Conservation (phyloP, 2,113 vertebrate species). For the Circaetus cinerascens region DNA sequence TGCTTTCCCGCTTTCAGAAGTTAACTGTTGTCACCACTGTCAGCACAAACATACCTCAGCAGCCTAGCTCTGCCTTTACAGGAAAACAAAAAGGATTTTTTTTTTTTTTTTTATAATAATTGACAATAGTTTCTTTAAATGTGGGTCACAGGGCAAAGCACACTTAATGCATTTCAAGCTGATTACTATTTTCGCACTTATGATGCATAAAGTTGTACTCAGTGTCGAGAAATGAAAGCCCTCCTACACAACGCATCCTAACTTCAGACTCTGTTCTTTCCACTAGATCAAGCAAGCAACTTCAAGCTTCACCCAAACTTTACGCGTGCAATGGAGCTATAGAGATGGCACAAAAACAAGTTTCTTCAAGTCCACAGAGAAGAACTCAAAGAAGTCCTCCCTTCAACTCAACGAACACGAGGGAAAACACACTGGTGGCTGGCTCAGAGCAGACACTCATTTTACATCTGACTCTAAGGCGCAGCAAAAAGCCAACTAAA, state of each 20-base stretch:
- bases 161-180: neutral
- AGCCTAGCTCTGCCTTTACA: conserved; percentile 51
- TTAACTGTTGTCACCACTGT: neutral
- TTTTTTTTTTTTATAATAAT: conserved; percentile 31
- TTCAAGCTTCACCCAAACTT: conserved; percentile 33
- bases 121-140: conserved; percentile 54
- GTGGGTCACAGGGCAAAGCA: conserved; percentile 50
- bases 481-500: conserved; percentile 66
- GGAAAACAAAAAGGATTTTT: conserved; percentile 15
- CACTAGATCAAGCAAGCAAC: conserved; percentile 44
- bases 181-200: conserved; percentile 50
- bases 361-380: conserved; percentile 59
- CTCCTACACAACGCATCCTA: conserved; percentile 46
- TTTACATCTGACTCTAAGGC: conserved; percentile 62
- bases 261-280: conserved; percentile 46
- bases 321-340: neutral
- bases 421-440: conserved; percentile 52
- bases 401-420: conserved; percentile 48
- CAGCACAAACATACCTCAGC: conserved; percentile 26
- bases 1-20: conserved; percentile 26
- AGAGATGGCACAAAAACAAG: conserved; percentile 48
- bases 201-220: conserved; percentile 37
- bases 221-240: conserved; percentile 46
- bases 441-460: conserved; percentile 57
- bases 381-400: conserved; percentile 63